Base-by-base conservation (phyloP, 2,888 invertebrate species). In the Xanthia icteritia region DNA sequence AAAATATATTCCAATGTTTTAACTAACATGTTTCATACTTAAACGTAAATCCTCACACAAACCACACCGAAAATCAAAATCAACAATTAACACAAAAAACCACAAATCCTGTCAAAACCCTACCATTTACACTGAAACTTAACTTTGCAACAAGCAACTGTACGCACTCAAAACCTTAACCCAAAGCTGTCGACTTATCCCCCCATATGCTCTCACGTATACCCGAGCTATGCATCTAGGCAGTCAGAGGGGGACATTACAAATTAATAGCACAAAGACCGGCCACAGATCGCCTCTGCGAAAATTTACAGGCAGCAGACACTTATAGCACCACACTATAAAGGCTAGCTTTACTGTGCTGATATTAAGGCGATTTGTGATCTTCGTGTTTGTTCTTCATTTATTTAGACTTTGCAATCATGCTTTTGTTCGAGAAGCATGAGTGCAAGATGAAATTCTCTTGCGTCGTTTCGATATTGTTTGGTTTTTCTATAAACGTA, bases 241-340 rank as follows among this genome's bases (percentile, higher is more conserved):
- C 91, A 89, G 89, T 80, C 72, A 80, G 88, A 90, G 95, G 95
- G 94, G 93, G 94, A 94, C 96, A 96, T 96, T 96, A 96, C 96
- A 96, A 96, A 96, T 96, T 96, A 96, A 96, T 96, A 96, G 96
- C 94, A 95, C 96, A 96, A 96, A 96, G 96, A 96, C 96, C 96
- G 94, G 91, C 95, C 95, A 91, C 95, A 95, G 96, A 96, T 96
- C 95, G 96, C 94, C 93, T 91, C 93, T 93, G 92, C 94, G 95
- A 96, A 96, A 96, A 96, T 96, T 96, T 96, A 96, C 95, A 94
- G 94, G 93, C 94, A 88, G 92, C 91, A 94, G 94, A 94, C 95
- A 94, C 95, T 94, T 95, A 94, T 93, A 93, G 92, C 90, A 89
- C 89, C 91, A 91, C 91, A 91, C 82, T 92, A 93, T 93, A 91